Percentiles rank a stretch among this genome's conserved stretches.
Conservation (phyloP, 1,140 invertebrate genomes). For the Drosophila watanabei region DNA sequence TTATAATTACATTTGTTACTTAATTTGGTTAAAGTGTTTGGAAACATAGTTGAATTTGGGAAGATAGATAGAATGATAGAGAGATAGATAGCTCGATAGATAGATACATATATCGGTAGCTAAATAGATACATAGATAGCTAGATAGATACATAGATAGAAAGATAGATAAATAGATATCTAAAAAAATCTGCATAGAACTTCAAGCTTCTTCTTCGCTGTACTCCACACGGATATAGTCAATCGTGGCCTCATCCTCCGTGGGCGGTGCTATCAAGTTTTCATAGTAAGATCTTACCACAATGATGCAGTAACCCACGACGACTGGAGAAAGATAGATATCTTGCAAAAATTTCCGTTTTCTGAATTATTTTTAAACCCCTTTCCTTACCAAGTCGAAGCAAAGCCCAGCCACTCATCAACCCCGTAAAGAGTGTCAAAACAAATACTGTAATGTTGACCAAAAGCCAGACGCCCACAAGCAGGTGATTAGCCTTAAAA, state of each 20-base stretch:
- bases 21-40: background rate
- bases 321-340: background rate
- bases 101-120: no score
- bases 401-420: constrained; percentile 16
- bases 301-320: constrained; percentile 15
- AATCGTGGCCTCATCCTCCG: background rate
- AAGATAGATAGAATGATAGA: no score
- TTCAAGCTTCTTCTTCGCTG: background rate
- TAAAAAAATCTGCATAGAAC: background rate
- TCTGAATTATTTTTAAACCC: no score
- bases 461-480: constrained; percentile 27
- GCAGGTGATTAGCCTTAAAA: constrained; percentile 6
- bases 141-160: background rate
- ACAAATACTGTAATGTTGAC: constrained; percentile 30
- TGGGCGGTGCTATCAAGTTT: background rate
- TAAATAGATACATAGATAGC: no score
- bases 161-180: background rate
- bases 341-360: no score
- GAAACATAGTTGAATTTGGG: background rate
- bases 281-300: constrained; percentile 37
- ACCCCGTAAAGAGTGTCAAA: constrained; percentile 31
- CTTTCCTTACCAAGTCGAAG: constrained; percentile 14
- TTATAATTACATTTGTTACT: background rate
- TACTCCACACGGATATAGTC: background rate
- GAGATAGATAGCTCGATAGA: no score